Evolutionary conservation across 1,140 invertebrate genomes (phyloP), one percentile per base, ranked within the genome.

Genomic region (Cheumatopsyche charites): DNA sequence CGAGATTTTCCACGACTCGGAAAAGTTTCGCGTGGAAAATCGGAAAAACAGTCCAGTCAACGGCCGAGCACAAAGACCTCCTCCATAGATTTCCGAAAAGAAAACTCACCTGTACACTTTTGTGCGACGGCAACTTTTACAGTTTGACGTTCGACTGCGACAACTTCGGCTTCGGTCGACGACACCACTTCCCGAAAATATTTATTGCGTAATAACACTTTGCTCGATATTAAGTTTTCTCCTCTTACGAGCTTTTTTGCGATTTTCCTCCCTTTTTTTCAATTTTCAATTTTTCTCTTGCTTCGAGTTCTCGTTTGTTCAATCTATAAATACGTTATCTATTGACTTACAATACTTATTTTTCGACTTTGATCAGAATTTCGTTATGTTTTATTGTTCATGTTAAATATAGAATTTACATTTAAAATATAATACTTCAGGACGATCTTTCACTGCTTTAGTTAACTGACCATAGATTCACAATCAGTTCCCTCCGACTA

Each of bases 11-110:
- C 68, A 58, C 62, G 15, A 26, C 19, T 11, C n/a, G 66, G 47
- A 68, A 68, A 68, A 68, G 66, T 68, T 66, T 70, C 36, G 36
- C 42, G 43, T 29, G 67, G 52, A 66, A 68, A 73, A 68, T 19
- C 67, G 69, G 52, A 68, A 75, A 67, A 75, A 70, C 66, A 68
- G 70, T 67, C 66, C 73, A 72, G 73, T 75, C 70, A 72, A 67
- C 66, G 26, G 61, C 65, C 29, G 47, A 19, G 65, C 62, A 71
- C 69, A 68, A 74, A 74, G 69, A 36, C 15, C 49, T 65, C 62
- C 11, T 3, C 41, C 65, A 25, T 17, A 36, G 29, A 36, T 36
- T 36, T 36, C 29, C n/a, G n/a, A n/a, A 36, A 36, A 36, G 29
- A 70, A 55, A 75, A 62, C 70, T 75, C 45, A 66, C 67, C 65